phyloP scores from a whole-genome alignment of 2,797 vertebrate genomes.

The Pseudochirops corinnae region DNA sequence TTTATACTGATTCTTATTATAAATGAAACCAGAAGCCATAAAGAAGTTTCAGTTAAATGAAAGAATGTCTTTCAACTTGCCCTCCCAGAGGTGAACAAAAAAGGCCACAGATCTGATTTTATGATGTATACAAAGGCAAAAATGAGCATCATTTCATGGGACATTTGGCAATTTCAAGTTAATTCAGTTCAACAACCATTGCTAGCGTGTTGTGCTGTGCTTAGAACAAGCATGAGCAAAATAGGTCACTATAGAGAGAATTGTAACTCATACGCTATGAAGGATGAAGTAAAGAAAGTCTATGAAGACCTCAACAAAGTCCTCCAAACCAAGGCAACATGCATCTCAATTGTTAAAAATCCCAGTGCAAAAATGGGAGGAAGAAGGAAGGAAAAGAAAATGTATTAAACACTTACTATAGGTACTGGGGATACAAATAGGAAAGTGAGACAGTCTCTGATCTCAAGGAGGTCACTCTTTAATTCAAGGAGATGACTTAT shows the following conservation, averaged over 20 bases:
- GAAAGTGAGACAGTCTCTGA: not conserved
- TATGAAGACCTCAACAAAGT: not conserved
- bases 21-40: not conserved
- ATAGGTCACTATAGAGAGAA: not conserved
- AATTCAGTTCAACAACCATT: not conserved
- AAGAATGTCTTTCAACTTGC: not conserved
- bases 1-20: not conserved
- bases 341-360: not conserved
- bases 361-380: not conserved
- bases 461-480: not conserved
- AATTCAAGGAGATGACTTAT: not conserved
- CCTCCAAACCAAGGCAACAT: not conserved
- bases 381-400: not conserved
- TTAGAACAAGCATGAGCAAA: not conserved
- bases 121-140: conserved; percentile 35
- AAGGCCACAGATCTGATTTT: not conserved
- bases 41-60: not conserved
- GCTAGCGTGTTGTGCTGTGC: not conserved
- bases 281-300: not conserved
- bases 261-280: not conserved
- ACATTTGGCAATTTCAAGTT: not conserved
- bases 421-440: not conserved
- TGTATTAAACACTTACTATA: not conserved
- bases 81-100: not conserved
- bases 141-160: not conserved